Percentiles rank a stretch among this genome's conserved stretches.
phyloP scores from a whole-genome alignment of 1,140 invertebrate species.

The Drosophila nigrodunni region DNA sequence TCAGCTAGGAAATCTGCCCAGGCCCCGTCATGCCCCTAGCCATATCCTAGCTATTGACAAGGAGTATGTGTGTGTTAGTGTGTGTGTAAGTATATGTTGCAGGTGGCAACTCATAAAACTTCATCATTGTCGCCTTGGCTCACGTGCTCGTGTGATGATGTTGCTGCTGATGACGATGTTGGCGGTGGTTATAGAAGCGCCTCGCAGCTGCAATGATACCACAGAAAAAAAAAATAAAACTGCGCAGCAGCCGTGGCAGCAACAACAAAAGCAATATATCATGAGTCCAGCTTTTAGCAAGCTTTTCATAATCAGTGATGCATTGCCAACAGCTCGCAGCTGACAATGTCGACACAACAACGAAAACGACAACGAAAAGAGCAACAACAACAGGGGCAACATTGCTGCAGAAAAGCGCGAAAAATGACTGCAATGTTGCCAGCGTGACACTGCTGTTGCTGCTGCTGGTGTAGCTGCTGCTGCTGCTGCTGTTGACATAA shows the following conservation, averaged over 20 bases:
- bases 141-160: conserved; percentile 60
- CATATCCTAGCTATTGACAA: not conserved
- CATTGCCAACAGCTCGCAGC: conserved; percentile 73
- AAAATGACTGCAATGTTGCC: conserved; percentile 58
- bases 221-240: conserved; percentile 53
- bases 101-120: conserved; percentile 83
- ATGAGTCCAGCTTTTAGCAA: conserved; percentile 80
- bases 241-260: conserved; percentile 3
- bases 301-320: conserved; percentile 83
- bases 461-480: conserved; percentile 39
- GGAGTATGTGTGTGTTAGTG: conserved; percentile 31
- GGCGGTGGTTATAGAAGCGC: conserved; percentile 68
- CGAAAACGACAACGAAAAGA: conserved; percentile 22
- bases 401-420: conserved; percentile 43
- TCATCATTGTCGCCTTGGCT: conserved; percentile 80
- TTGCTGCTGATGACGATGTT: conserved; percentile 44
- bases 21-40: not conserved
- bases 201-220: conserved; percentile 66
- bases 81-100: conserved; percentile 50
- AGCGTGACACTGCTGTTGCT: conserved; percentile 45
- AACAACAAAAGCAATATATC: conserved; percentile 74
- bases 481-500: conserved; percentile 66
- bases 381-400: conserved; percentile 19
- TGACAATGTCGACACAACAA: conserved; percentile 51
- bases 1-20: conserved; percentile 31